These are phyloP conservation scores for Dyspetes luteomarginatus DNA, from an alignment of 2,888 invertebrate genomes.

Conservation along the genomic window DNA sequence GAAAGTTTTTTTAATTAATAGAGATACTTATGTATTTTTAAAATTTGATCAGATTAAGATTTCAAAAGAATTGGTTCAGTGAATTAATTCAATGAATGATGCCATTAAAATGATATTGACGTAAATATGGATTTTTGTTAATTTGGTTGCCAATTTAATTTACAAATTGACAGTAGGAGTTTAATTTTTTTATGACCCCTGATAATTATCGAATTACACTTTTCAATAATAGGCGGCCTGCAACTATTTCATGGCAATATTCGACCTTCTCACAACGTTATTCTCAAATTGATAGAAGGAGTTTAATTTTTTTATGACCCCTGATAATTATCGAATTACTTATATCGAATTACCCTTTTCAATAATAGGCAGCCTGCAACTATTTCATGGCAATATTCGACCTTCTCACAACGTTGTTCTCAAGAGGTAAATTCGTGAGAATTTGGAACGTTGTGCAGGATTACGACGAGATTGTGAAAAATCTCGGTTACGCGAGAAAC, in stretches of 20 bases:
- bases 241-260: slow-evolving; percentile 72
- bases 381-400: slow-evolving; percentile 70
- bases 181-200: no score
- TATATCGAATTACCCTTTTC: background rate
- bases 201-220: background rate
- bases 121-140: no score
- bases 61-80: no score
- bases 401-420: slow-evolving; percentile 61
- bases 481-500: slow-evolving; percentile 72
- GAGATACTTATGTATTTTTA: no score
- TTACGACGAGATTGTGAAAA: slow-evolving; percentile 73
- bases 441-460: slow-evolving; percentile 78
- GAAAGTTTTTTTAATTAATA: no score
- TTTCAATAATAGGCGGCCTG: slow-evolving; percentile 67
- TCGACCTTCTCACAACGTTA: slow-evolving; percentile 70
- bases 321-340: background rate
- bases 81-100: no score
- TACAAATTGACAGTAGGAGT: no score
- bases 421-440: slow-evolving; percentile 68
- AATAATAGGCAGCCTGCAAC: slow-evolving; percentile 72
- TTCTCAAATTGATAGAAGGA: no score
- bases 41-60: no score
- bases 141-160: no score
- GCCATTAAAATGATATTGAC: no score
- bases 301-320: no score